phyloP scores from a whole-genome alignment of 2,888 invertebrate species.

The Invenusta paracnida region DNA sequence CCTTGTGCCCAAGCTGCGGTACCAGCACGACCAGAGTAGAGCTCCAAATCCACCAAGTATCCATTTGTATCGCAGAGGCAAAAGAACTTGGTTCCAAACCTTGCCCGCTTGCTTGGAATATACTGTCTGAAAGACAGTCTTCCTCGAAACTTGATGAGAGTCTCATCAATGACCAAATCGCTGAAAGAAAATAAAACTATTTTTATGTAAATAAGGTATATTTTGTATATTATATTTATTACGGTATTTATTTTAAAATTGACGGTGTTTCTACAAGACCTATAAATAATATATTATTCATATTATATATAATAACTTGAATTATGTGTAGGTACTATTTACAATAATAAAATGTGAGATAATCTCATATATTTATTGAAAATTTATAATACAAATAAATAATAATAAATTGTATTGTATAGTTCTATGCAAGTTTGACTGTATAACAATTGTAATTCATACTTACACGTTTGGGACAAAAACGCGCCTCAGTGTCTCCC shows the following conservation, averaged over 20 bases:
- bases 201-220: too few species aligned
- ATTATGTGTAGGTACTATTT: not conserved
- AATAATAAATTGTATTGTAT: too few species aligned
- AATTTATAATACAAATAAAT: too few species aligned
- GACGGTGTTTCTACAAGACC: not conserved
- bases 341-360: too few species aligned
- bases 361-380: not conserved
- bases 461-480: not conserved
- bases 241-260: too few species aligned
- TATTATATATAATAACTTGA: not conserved
- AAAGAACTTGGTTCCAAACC: constrained; percentile 1
- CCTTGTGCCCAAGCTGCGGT: not conserved
- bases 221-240: too few species aligned
- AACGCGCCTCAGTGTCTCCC: not conserved
- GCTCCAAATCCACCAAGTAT: not conserved
- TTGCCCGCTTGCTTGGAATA: constrained; percentile 23
- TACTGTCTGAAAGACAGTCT: constrained; percentile 23
- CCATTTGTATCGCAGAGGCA: not conserved
- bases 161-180: not conserved
- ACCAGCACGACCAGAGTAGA: not conserved
- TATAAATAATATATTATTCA: not conserved
- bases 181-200: not conserved
- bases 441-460: not conserved
- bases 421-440: too few species aligned
- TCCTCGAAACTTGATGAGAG: not conserved